Percentiles rank a stretch among this genome's conserved stretches.
Conservation (phyloP, 2,113 vertebrate genomes). For the Neomonachus schauinslandi region DNA sequence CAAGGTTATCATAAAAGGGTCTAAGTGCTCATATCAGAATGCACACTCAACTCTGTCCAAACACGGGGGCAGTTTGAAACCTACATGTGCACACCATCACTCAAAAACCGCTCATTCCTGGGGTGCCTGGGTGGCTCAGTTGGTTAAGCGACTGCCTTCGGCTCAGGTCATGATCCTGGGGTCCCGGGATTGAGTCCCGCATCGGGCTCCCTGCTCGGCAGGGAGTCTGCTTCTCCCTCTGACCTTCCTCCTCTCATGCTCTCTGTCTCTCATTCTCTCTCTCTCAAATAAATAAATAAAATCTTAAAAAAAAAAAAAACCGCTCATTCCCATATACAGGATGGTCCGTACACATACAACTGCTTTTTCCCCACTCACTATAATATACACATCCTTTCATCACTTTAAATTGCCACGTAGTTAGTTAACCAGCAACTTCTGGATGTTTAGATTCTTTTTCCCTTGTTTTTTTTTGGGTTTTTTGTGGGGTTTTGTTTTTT, state of each 20-base stretch:
- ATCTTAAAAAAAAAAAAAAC: not conserved
- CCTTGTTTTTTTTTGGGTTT: not conserved
- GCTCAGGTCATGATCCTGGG: too few species aligned
- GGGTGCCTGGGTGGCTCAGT: too few species aligned
- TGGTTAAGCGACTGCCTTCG: too few species aligned
- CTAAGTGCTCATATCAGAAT: not conserved
- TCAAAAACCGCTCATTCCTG: not conserved
- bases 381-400: not conserved
- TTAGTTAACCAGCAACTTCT: conserved; percentile 52
- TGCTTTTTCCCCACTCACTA: not conserved
- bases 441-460: not conserved
- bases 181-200: too few species aligned
- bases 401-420: not conserved
- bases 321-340: not conserved
- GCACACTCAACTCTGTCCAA: not conserved
- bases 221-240: too few species aligned
- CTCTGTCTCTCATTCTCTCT: too few species aligned
- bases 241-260: too few species aligned
- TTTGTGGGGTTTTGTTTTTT: not conserved
- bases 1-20: not conserved
- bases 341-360: not conserved
- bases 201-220: too few species aligned
- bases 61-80: not conserved
- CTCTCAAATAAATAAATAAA: too few species aligned
- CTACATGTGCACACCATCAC: rapidly evolving